Evolutionary conservation across 2,888 invertebrate species (phyloP).

Genomic region (Leistus spinibarbis): DNA sequence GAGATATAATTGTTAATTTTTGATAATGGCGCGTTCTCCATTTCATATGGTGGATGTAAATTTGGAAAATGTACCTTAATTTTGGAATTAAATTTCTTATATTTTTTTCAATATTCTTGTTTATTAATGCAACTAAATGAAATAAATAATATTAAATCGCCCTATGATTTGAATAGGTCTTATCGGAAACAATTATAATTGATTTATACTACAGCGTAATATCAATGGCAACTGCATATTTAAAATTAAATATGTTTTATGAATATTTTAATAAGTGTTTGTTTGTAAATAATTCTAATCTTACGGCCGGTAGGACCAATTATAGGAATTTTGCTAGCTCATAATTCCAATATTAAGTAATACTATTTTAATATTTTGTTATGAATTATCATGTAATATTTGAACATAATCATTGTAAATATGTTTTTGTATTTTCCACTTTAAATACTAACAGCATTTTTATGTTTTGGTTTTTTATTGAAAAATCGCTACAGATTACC

Average conservation of each 20-base stretch:
- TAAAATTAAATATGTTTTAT: no score
- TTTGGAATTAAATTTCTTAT: not conserved
- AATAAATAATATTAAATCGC: no score
- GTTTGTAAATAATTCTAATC: not conserved
- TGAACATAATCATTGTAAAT: conserved; percentile 41
- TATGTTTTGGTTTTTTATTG: conserved; percentile 48
- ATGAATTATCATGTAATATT: not conserved
- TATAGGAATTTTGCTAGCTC: not conserved
- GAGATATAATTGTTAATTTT: not conserved
- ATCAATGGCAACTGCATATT: no score
- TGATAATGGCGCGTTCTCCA: not conserved
- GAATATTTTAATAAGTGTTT: no score
- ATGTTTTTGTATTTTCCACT: conserved; percentile 43
- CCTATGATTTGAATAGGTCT: no score
- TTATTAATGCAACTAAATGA: no score
- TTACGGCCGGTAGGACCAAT: not conserved
- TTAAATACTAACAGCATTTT: conserved; percentile 45
- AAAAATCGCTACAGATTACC: conserved; percentile 51
- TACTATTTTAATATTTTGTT: not conserved
- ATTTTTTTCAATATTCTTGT: no score
- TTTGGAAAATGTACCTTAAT: not conserved
- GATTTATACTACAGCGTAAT: no score
- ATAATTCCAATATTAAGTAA: not conserved
- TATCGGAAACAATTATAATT: no score
- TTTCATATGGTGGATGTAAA: not conserved